These are phyloP conservation scores for Lytechinus pictus DNA, from an alignment of 35 echinoderm and acorn worm genomes.

Conservation along the genomic window DNA sequence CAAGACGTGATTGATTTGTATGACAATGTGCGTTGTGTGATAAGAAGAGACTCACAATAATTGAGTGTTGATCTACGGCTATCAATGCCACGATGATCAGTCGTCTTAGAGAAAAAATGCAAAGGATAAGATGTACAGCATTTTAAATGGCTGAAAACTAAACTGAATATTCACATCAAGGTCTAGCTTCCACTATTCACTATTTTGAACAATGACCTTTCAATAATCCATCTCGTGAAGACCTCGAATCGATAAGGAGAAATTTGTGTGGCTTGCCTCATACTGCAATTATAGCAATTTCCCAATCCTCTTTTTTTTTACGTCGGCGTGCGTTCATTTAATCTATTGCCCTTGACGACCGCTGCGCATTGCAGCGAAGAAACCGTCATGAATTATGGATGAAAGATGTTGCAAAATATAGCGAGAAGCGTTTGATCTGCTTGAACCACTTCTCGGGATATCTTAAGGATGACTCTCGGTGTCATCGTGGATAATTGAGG, in stretches of 20 bases:
- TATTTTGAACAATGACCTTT: constrained; percentile 4
- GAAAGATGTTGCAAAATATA: constrained; percentile 26
- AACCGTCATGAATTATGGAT: constrained; percentile 20
- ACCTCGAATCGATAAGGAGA: neutral
- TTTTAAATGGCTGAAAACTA: neutral
- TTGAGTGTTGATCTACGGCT: too few relatives aligned
- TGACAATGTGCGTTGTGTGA: too few relatives aligned
- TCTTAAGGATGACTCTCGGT: neutral
- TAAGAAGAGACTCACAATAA: too few relatives aligned
- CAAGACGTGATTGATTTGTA: too few relatives aligned
- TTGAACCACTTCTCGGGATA: neutral
- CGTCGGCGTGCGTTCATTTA: neutral
- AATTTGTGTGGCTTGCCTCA: neutral
- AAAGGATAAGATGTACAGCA: neutral
- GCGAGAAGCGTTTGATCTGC: neutral
- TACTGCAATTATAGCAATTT: constrained; percentile 6
- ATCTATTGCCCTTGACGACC: constrained; percentile 8
- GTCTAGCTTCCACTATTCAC: neutral
- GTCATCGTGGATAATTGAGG: neutral
- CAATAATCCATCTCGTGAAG: neutral
- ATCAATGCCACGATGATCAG: too few relatives aligned
- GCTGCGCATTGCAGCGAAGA: neutral
- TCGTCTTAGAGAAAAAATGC: neutral
- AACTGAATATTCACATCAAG: neutral
- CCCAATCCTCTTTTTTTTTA: neutral